These are phyloP conservation scores for Hydropsyche tenuis DNA, from an alignment of 1,140 invertebrate species.

Conservation along the genomic window DNA sequence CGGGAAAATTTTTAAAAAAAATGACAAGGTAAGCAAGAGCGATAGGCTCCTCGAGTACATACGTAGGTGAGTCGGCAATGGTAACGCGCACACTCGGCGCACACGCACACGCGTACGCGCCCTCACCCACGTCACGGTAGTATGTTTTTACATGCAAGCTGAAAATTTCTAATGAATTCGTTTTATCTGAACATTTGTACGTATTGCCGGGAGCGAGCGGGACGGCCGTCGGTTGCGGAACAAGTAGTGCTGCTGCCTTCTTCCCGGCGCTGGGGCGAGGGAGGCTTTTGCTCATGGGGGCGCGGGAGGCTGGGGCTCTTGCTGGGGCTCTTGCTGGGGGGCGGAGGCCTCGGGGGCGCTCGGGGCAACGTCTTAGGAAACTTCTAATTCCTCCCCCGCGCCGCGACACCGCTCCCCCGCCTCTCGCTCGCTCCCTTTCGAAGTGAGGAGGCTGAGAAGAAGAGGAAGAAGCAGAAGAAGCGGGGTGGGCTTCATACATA, in stretches of 20 bases:
- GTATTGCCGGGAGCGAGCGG: constrained; percentile 41
- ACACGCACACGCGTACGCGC: not conserved
- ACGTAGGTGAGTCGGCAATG: too few species aligned
- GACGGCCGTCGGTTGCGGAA: constrained; percentile 35
- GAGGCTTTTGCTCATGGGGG: not conserved
- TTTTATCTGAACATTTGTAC: constrained; percentile 49
- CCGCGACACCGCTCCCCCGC: constrained; percentile 8
- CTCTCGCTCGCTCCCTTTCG: not conserved
- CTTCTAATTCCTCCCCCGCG: constrained; percentile 47
- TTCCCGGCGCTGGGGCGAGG: not conserved
- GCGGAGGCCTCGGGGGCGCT: constrained; percentile 31
- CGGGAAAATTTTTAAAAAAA: too few species aligned
- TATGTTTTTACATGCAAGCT: constrained; percentile 46
- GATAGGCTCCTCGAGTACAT: too few species aligned
- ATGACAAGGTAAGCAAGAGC: too few species aligned
- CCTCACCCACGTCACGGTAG: not conserved
- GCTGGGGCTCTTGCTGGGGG: constrained; percentile 20
- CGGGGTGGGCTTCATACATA: constrained; percentile 42
- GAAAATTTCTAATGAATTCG: constrained; percentile 50
- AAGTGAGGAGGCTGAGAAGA: not conserved
- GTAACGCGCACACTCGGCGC: too few species aligned
- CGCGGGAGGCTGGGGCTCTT: constrained; percentile 8
- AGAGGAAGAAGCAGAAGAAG: not conserved
- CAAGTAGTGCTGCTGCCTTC: constrained; percentile 36
- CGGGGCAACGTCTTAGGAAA: constrained; percentile 50